phyloP scores from a whole-genome alignment of 2,888 invertebrate species.

The Slavum lentiscoides region DNA sequence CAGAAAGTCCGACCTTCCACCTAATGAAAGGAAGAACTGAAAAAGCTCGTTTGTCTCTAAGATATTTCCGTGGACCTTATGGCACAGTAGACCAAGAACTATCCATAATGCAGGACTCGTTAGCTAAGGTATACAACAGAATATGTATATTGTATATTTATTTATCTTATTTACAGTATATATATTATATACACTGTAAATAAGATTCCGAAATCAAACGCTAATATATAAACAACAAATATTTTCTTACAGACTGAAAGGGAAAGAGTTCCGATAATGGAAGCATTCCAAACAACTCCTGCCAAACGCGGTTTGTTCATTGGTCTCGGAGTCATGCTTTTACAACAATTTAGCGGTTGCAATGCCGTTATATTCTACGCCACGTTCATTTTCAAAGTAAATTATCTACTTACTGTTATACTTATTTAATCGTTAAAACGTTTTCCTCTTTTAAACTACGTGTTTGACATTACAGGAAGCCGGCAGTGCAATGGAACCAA shows the following conservation, averaged over 20 bases:
- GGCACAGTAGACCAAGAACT: slow-evolving; percentile 73
- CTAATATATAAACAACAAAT: background rate
- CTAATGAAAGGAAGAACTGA: slow-evolving; percentile 64
- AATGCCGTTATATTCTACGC: slow-evolving; percentile 84
- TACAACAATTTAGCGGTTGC: slow-evolving; percentile 84
- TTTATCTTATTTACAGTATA: too few relatives aligned
- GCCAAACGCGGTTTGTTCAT: slow-evolving; percentile 72
- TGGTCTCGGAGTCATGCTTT: slow-evolving; percentile 80
- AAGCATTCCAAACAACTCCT: slow-evolving; percentile 67
- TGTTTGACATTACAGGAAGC: slow-evolving; percentile 61
- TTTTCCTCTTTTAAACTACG: background rate
- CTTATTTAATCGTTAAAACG: background rate
- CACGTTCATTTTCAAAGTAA: slow-evolving; percentile 69
- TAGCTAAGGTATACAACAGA: slow-evolving; percentile 55
- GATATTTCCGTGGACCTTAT: slow-evolving; percentile 73
- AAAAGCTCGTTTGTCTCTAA: slow-evolving; percentile 69
- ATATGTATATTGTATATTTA: too few relatives aligned
- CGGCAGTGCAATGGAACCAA: slow-evolving; percentile 65
- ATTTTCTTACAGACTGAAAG: slow-evolving; percentile 60
- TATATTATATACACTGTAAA: background rate
- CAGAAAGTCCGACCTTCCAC: slow-evolving; percentile 80
- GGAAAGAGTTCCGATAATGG: slow-evolving; percentile 64
- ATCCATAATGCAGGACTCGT: slow-evolving; percentile 65
- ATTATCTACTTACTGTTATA: slow-evolving; percentile 6
- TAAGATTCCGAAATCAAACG: background rate